These are phyloP conservation scores for Ceratitis capitata DNA, from an alignment of 1,140 invertebrate species.

Conservation along the genomic window DNA sequence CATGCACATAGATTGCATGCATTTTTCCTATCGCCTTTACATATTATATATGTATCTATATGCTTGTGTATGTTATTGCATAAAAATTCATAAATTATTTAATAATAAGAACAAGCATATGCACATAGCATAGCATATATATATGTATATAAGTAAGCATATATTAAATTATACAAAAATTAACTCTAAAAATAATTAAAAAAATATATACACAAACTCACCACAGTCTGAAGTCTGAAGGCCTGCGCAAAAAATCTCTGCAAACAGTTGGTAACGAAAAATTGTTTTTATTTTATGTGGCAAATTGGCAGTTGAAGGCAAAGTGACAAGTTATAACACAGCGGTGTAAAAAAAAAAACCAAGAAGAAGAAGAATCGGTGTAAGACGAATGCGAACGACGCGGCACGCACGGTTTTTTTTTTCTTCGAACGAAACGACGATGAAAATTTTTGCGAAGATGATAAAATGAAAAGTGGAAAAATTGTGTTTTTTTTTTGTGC, in stretches of 20 bases:
- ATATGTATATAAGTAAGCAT: not conserved
- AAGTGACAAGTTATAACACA: conserved; percentile 27
- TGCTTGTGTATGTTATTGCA: not conserved
- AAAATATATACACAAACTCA: not conserved
- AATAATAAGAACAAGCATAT: conserved; percentile 33
- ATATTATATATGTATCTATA: not conserved
- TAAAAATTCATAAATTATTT: conserved; percentile 34
- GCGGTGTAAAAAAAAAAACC: not conserved
- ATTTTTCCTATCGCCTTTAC: conserved; percentile 23
- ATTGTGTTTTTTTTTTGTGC: not conserved
- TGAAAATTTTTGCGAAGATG: not conserved
- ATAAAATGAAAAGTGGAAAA: not conserved
- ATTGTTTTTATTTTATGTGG: not conserved
- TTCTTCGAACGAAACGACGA: not conserved
- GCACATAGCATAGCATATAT: not conserved
- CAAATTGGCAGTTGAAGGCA: conserved; percentile 11
- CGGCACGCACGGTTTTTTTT: conserved; percentile 21
- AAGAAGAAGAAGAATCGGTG: not conserved
- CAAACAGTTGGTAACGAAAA: not conserved
- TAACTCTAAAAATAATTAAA: too few relatives aligned
- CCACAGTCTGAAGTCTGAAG: conserved; percentile 27
- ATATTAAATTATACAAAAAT: not conserved
- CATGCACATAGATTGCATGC: not conserved
- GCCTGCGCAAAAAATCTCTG: conserved; percentile 21
- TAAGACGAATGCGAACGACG: not conserved